Evolutionary conservation across 1,140 invertebrate species (phyloP).

Genomic region (Araneus ventricosus): DNA sequence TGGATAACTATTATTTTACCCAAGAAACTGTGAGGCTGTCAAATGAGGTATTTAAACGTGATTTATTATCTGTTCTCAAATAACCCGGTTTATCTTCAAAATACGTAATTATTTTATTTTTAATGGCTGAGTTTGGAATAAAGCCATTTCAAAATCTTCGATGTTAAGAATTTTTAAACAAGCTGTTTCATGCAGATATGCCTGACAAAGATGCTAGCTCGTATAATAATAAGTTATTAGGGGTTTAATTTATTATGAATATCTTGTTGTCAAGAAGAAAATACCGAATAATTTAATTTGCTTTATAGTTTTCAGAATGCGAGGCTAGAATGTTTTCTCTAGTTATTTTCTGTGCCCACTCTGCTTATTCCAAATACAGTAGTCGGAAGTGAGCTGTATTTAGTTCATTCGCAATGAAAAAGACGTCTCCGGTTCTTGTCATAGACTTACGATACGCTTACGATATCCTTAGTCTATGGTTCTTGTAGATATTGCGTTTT

Average conservation of each 20-base stretch:
- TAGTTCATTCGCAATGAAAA: no score
- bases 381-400: no score
- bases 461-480: no score
- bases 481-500: no score
- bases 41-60: neutral
- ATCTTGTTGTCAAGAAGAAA: neutral
- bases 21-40: neutral
- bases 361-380: no score
- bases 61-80: constrained; percentile 12
- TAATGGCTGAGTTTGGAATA: neutral
- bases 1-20: constrained; percentile 15
- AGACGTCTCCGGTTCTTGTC: no score
- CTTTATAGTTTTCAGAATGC: no score
- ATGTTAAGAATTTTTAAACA: neutral
- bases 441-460: no score
- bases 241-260: neutral
- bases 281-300: no score
- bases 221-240: neutral
- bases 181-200: neutral
- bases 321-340: no score
- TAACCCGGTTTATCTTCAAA: constrained; percentile 5
- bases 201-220: neutral
- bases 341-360: no score
- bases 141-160: neutral
- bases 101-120: constrained; percentile 4